Evolutionary conservation across 2,113 vertebrate species (phyloP), one percentile per base, ranked within the genome.

Genomic region (Hucho hucho): DNA sequence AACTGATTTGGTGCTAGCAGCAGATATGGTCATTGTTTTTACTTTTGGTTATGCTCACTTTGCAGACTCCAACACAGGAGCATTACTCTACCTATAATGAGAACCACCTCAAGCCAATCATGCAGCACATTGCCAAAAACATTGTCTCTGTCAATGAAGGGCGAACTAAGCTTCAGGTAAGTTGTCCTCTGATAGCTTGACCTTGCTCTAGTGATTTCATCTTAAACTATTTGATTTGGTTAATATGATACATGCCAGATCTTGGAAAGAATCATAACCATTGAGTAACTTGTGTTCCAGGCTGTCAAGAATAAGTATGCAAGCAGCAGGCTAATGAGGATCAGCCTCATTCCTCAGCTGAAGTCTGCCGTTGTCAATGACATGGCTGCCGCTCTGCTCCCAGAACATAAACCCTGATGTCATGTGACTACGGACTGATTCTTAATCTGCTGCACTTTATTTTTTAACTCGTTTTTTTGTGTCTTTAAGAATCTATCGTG

Each of bases 81-180:
- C 93, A 93, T 86, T 97, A 98, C 83, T 95, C 96, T 0, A 93
- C 94, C 0, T 99, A 98, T 18, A 73, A 87, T 1, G 95, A 96
- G 81, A 89, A 88, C 0, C 88, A 92, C 25, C 89, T 99, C 11
- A 59, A 85, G 79, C 77, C 90, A 1, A 83, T 93, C 73, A 95
- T 98, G 95, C 92, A 93, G 82, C 97, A 94, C 53, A 95, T 98
- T 78, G 96, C 97, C 81, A 98, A 97, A 78, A 98, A 98, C 0
- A 88, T 97, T 0, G 87, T 95, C 64, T 89, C 76, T 80, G 89
- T 97, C 4, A 97, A 96, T 0, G 92, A 93, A 9, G 95, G 93
- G 3, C 84, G 92, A 29, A 93, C 92, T 0, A 96, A 97, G 82
- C 93, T 97, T 77, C 86, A 88, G n/a, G 96, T 98, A 89, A 94